Evolutionary conservation across 2,888 invertebrate species (phyloP).

Genomic region (Apotomis betuletana): DNA sequence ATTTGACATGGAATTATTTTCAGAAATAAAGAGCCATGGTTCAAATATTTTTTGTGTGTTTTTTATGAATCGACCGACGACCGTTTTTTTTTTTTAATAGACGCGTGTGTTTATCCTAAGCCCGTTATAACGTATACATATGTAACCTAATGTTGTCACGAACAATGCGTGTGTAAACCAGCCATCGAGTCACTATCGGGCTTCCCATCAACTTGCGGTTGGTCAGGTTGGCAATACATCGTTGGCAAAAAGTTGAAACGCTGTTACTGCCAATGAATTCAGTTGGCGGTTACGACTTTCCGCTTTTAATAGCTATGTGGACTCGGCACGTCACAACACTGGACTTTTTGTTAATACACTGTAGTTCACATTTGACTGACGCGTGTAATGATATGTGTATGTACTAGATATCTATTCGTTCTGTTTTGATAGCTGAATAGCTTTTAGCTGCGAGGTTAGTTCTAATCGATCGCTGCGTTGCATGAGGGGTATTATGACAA

Average conservation of each 20-base stretch:
- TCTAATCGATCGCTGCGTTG: constrained; percentile 22
- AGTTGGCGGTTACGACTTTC: no score
- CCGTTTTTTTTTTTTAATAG: no score
- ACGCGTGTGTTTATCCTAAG: no score
- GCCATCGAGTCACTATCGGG: constrained; percentile 10
- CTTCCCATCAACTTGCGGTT: constrained; percentile 33
- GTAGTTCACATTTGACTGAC: constrained; percentile 13
- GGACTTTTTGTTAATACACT: background rate
- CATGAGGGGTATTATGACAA: constrained; percentile 13
- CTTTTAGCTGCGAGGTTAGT: constrained; percentile 15
- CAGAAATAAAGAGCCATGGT: no score
- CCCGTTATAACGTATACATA: background rate
- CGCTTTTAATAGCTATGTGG: background rate
- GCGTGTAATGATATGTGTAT: background rate
- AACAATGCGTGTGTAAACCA: constrained; percentile 16
- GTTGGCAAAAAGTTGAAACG: no score
- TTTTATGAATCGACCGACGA: no score
- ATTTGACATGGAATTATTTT: no score
- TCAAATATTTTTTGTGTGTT: no score
- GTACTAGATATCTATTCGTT: constrained; percentile 10
- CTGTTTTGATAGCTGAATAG: constrained; percentile 29
- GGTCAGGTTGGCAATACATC: constrained; percentile 27
- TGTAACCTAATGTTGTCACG: constrained; percentile 24
- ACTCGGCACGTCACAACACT: constrained; percentile 1
- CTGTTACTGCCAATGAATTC: no score